phyloP scores from a whole-genome alignment of 2,888 invertebrate species.

The Pollenia labialis region DNA sequence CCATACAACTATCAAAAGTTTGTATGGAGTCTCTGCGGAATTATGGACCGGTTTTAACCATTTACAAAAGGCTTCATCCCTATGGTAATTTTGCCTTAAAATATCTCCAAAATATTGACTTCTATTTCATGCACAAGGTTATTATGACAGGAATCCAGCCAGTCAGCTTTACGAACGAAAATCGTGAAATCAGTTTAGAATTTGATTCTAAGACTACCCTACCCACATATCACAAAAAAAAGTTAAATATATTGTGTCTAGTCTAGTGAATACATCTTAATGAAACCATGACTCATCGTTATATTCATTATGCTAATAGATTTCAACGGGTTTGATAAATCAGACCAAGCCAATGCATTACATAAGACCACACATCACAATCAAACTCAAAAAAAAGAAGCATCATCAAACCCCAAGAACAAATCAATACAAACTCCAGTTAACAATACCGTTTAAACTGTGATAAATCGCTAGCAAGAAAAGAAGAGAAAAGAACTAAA shows the following conservation, averaged over 20 bases:
- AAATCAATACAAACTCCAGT: constrained; percentile 5
- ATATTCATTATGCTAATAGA: constrained; percentile 47
- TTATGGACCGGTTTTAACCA: no score
- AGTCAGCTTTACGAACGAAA: no score
- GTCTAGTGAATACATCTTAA: constrained; percentile 39
- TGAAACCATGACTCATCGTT: constrained; percentile 60
- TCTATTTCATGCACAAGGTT: no score
- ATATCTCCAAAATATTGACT: no score
- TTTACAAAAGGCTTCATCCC: no score
- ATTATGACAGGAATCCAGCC: no score
- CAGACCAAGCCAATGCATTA: constrained; percentile 10
- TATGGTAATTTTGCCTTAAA: no score
- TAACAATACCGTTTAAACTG: constrained; percentile 37
- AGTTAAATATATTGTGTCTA: neutral
- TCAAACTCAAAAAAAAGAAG: neutral
- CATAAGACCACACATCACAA: constrained; percentile 62
- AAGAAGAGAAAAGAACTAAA: neutral
- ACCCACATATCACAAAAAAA: neutral
- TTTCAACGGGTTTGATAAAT: constrained; percentile 24
- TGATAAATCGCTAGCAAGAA: constrained; percentile 8
- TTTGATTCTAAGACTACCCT: neutral
- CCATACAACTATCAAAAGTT: no score
- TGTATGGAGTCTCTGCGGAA: no score
- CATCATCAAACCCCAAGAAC: neutral
- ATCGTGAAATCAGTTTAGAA: no score